Evolutionary conservation across 2,113 vertebrate species (phyloP), one percentile per base, ranked within the genome.

Genomic region (Diglossa brunneiventris): DNA sequence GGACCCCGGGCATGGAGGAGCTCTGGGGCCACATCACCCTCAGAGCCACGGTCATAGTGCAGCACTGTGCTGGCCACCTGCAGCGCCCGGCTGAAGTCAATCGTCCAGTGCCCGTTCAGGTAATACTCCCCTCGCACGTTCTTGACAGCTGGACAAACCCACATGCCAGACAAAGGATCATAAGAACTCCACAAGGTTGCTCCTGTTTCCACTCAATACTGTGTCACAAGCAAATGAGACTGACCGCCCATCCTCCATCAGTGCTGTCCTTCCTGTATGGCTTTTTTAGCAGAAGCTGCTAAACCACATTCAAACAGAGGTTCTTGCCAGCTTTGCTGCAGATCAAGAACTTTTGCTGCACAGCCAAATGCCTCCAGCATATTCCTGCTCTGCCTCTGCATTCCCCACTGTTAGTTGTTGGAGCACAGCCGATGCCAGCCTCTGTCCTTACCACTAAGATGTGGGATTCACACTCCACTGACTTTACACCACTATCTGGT

Each of bases 21-120:
- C 94, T 99, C 99, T 0, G 99, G 98, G 8, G 98, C 97, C 84
- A 97, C 94, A 63, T 99, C 98, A 0, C 99, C 98, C 95, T 99
- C 99, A 0, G 97, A 85, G 4, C 99, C 99, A 24, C 99, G 97
- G 92, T 99, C 98, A 1, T 99, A 99, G 96, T 99, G 98, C 80
- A 99, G 95, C 85, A 98, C 73, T 0, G 99, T 99, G 94, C 98
- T 98, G 17, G 98, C 99, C 2, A 98, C 94, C 0, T 98, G 97
- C 42, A 98, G 96, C 0, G 98, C 97, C 33, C 92, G 97, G 83
- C 99, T 98, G 33, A 98, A 98, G 85, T 98, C 98, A 4, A 99
- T 99, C 1, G 98, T 98, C 99, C 99, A 99, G 26, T 98, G 98
- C 39, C 99, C 99, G 0, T 99, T 99, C 97, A 99, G 98, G 90